Percentiles rank a stretch among this genome's conserved stretches.
Conservation (phyloP, 2,113 vertebrate genomes). For the Taurulus bubalis region DNA sequence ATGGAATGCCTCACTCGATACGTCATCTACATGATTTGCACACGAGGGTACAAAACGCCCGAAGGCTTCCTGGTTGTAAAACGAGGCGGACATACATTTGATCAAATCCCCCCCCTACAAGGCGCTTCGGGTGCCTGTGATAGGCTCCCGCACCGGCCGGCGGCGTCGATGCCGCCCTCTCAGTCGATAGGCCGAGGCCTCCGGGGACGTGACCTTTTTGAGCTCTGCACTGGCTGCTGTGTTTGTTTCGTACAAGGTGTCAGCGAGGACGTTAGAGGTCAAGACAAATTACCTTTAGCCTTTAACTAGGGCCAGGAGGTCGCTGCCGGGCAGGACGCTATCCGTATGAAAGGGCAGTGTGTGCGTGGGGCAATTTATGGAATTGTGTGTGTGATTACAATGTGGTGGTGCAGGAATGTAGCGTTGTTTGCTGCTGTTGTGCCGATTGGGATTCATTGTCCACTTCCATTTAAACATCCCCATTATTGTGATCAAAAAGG, state of each 20-base stretch:
- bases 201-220: constrained; percentile 31
- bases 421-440: background rate
- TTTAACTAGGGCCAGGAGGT: constrained; percentile 36
- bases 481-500: background rate
- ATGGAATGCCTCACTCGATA: constrained; percentile 37
- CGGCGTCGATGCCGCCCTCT: background rate
- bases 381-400: constrained; percentile 9
- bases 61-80: constrained; percentile 43
- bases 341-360: background rate
- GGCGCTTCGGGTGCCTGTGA: constrained; percentile 15
- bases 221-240: background rate
- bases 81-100: constrained; percentile 51
- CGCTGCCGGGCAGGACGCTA: background rate
- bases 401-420: constrained; percentile 7
- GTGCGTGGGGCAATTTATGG: background rate
- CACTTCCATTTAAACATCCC: background rate
- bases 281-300: constrained; percentile 50
- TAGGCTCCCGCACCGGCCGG: constrained; percentile 2
- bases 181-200: constrained; percentile 30
- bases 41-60: constrained; percentile 30
- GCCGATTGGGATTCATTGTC: background rate
- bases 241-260: constrained; percentile 41
- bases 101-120: constrained; percentile 34
- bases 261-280: constrained; percentile 40
- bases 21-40: constrained; percentile 39